Evolutionary conservation across 2,797 vertebrate genomes (phyloP).

Genomic region (Pelodytes ibericus): DNA sequence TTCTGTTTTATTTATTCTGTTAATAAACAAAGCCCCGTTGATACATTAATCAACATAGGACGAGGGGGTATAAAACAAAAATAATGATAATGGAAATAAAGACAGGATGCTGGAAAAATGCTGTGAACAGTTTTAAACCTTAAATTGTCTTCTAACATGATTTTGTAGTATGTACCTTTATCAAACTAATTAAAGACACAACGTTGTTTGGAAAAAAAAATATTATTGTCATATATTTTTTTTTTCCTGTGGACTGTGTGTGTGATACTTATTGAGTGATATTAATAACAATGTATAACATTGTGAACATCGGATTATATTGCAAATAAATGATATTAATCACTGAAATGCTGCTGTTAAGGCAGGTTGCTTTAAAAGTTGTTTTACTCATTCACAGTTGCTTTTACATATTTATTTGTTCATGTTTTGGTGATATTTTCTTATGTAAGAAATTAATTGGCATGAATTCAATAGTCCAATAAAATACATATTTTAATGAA

Average conservation of each 20-base stretch:
- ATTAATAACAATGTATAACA: not conserved
- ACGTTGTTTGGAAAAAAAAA: slow-evolving; percentile 39
- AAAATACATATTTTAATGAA: too few species aligned
- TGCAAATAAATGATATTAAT: too few species aligned
- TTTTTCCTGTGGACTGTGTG: not conserved
- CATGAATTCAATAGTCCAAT: too few species aligned
- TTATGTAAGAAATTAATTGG: too few species aligned
- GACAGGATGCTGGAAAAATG: slow-evolving; percentile 21
- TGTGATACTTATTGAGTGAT: not conserved
- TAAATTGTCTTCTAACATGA: slow-evolving; percentile 27
- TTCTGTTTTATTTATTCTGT: not conserved
- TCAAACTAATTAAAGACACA: slow-evolving; percentile 4
- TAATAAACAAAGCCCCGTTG: not conserved
- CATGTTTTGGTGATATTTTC: too few species aligned
- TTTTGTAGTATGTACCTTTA: slow-evolving; percentile 33
- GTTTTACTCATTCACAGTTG: too few species aligned
- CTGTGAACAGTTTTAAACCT: slow-evolving; percentile 22
- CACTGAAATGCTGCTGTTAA: too few species aligned
- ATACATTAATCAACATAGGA: slow-evolving; percentile 6
- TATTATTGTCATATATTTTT: slow-evolving; percentile 11
- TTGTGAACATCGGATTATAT: too few species aligned
- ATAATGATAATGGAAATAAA: slow-evolving; percentile 19
- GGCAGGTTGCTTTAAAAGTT: too few species aligned
- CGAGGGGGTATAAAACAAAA: too few species aligned
- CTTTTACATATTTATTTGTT: too few species aligned